Percentiles rank a stretch among this genome's conserved stretches.
Conservation (phyloP, 2,113 vertebrate genomes). For the Furnarius figulus region DNA sequence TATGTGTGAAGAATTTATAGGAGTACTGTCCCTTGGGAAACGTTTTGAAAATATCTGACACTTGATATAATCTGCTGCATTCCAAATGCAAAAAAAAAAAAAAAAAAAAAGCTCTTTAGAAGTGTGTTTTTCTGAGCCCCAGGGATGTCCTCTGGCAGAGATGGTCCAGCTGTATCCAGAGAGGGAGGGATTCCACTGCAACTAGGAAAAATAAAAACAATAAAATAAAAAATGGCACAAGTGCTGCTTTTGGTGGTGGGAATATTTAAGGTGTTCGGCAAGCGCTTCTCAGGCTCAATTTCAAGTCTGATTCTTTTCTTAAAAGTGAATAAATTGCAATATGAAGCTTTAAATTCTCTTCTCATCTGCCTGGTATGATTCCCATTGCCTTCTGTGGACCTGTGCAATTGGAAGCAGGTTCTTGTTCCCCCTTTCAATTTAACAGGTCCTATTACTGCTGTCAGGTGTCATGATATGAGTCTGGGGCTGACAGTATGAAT, state of each 20-base stretch:
- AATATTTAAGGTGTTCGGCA: neutral
- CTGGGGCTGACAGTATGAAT: neutral
- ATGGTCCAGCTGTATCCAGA: constrained; percentile 8
- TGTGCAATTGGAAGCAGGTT: neutral
- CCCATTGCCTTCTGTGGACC: neutral
- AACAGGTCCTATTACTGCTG: neutral
- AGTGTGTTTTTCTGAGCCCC: constrained; percentile 31
- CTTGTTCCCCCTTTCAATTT: neutral
- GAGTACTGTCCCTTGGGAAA: neutral
- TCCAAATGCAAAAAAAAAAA: neutral
- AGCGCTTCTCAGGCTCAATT: neutral
- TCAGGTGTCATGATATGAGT: neutral
- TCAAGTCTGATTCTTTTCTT: neutral
- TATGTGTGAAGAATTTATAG: constrained; percentile 20
- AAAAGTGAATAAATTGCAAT: constrained; percentile 13
- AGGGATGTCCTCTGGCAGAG: constrained; percentile 57
- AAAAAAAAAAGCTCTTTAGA: neutral
- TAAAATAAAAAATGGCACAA: neutral
- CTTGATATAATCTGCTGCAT: constrained; percentile 27
- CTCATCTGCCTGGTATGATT: neutral
- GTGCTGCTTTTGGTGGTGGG: neutral
- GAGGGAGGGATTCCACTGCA: neutral
- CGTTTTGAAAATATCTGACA: constrained; percentile 18
- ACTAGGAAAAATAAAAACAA: neutral
- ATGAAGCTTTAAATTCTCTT: neutral